phyloP scores from a whole-genome alignment of 2,888 invertebrate species.

The Thysanoteuthis rhombus region DNA sequence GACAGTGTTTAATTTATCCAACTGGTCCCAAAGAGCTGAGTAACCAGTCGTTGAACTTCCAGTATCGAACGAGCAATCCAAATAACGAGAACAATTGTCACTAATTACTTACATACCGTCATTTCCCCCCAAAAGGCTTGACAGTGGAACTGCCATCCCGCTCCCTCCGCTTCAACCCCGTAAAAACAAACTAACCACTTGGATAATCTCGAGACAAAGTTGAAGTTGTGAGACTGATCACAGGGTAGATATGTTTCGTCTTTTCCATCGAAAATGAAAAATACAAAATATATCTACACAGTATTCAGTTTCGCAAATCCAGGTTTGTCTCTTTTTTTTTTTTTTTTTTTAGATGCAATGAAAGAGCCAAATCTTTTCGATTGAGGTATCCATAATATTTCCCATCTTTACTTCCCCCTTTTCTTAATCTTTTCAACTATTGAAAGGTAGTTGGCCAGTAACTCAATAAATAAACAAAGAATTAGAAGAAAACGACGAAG shows the following conservation, averaged over 20 bases:
- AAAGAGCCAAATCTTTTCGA: no score
- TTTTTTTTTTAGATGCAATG: background rate
- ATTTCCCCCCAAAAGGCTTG: background rate
- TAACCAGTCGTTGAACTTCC: background rate
- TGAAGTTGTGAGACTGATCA: background rate
- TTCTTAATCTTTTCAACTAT: no score
- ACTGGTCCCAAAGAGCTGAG: background rate
- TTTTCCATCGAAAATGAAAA: no score
- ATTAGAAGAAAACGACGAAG: no score
- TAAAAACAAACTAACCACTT: background rate
- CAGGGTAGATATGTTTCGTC: background rate
- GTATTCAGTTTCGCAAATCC: no score
- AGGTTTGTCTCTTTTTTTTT: background rate
- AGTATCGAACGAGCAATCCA: background rate
- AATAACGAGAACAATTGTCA: background rate
- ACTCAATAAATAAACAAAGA: no score
- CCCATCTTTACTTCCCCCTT: background rate
- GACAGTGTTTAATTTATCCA: no score
- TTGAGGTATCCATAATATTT: no score
- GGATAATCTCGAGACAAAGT: no score
- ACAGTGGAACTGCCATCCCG: background rate
- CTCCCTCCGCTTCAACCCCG: background rate
- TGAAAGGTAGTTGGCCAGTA: no score
- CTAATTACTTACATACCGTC: background rate
- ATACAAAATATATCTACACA: no score